Evolutionary conservation across 2,797 vertebrate genomes (phyloP), one percentile per base, ranked within the genome.

Genomic region (Erethizon dorsatum): DNA sequence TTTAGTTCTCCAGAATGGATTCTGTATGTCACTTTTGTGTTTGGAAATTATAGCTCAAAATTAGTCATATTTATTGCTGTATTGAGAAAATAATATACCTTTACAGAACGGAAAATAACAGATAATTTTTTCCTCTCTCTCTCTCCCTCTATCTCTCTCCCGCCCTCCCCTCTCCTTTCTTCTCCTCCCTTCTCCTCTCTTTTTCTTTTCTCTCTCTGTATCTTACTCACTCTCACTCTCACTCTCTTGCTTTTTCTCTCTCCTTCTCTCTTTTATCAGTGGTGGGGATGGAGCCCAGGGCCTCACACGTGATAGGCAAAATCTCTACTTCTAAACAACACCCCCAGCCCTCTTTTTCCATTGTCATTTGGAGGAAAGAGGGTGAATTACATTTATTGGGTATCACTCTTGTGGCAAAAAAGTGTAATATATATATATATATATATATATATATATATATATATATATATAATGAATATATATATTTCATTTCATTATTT

Each of bases 41-140:
- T 90, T 88, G 54, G 14, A 93, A 96, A 86, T 78, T 86, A 50
- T 94, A 14, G 80, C 88, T 90, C 33, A 61, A 85, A 94, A 94
- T 73, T 96, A 71, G 17, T 12, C 57, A 73, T 91, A 89, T 77
- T 90, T 96, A 65, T 83, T 14, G 11, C 11, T 77, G 86, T 89
- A 90, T 52, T 85, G 86, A 93, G 61, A 86, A 77, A 90, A 85
- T 20, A 90, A n/a, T 65, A 57, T 47, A 71, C 33, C 15, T 65
- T 87, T 87, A 69, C 3, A 91, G 24, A 92, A 94, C 47, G 88
- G 61, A 61, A 85, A 84, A 84, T 80, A 84, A 73, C 65, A 45
- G 4, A 52, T 20, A 2, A 26, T 26, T 31, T 77, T 79, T 65
- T 13, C 11, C 73, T 5, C 78, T 90, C 26, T 8, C 14, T 50